Conservation (phyloP, 2,113 vertebrate species). For the Myrmecophaga tridactyla region DNA sequence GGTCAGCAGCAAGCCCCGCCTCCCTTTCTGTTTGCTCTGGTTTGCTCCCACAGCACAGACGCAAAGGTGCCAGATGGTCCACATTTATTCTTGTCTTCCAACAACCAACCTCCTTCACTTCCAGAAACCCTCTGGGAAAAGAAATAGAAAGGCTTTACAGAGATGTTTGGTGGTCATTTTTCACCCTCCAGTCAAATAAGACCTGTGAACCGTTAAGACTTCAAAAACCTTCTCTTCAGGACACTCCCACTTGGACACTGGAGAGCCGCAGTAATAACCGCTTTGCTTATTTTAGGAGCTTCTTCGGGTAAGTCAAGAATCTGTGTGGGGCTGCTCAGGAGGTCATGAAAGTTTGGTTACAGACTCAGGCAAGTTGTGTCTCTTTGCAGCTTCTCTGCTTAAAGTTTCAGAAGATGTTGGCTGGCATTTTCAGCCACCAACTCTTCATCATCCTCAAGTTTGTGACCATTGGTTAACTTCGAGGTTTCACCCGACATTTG, state of each 20-base stretch:
- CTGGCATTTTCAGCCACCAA: neutral
- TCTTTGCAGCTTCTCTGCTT: slow-evolving; percentile 75
- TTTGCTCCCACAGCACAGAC: neutral
- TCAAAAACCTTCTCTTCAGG: slow-evolving; percentile 72
- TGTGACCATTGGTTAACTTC: slow-evolving; percentile 80
- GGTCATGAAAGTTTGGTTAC: neutral
- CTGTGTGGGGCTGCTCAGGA: neutral
- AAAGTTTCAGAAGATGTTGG: slow-evolving; percentile 59
- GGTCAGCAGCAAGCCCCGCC: neutral
- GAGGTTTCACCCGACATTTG: slow-evolving; percentile 80
- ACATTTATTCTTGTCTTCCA: slow-evolving; percentile 51
- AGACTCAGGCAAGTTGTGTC: slow-evolving; percentile 73
- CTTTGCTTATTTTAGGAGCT: no score
- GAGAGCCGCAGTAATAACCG: slow-evolving; percentile 75
- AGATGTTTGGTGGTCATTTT: slow-evolving; percentile 54
- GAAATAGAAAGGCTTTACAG: slow-evolving; percentile 4
- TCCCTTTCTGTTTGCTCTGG: neutral
- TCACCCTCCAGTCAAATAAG: slow-evolving; percentile 78
- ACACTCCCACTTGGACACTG: slow-evolving; percentile 77
- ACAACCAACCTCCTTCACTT: no score
- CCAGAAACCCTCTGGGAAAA: no score
- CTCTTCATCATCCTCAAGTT: slow-evolving; percentile 77
- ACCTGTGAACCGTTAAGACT: slow-evolving; percentile 73
- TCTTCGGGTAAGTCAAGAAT: slow-evolving; percentile 17
- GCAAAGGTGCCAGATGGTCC: neutral